Evolutionary conservation across 2,797 vertebrate species (phyloP), one percentile per base, ranked within the genome.

Genomic region (Syncerus caffer): DNA sequence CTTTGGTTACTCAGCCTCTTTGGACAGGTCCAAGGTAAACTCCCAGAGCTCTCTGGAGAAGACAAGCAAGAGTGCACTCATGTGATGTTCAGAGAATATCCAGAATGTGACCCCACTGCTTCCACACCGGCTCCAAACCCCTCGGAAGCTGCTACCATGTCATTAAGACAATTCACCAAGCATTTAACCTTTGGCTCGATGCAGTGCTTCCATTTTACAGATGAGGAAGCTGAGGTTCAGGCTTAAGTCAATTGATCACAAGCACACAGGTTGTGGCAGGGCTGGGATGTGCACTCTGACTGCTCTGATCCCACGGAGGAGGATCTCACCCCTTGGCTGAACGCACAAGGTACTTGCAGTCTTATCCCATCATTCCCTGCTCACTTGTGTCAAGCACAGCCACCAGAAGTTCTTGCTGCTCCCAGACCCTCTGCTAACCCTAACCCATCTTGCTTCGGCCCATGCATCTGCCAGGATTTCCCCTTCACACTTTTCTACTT

Each of bases 91-190:
- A 23, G 31, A 38, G 50, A 57, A 29, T 27, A 14, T 11, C 45
- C 11, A 14, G 50, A 76, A 51, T 7, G 31, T 47, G 53, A 29
- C 4, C 21, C 31, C 27, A 6, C 16, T 80, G 23, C 38, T 67
- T 58, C 45, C 27, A 16, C 15, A 29, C 10, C 0, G 6, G 47
- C 47, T 71, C 27, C 14, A 92, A 31, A 38, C 25, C 25, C 16
- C 17, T 31, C 3, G 1, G n/a, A 53, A 7, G 2, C 16, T 0
- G 12, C 74, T 60, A n/a, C 31, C 27, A 6, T 27, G 29, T 42
- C 57, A 25, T 45, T 38, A 17, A 9, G 42, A 83, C 25, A 29
- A 25, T 12, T 42, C 21, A 25, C 1, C 19, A 27, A 10, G 19
- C 6, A 25, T 17, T 50, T 7, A 15, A 25, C 4, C 1, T 50